Evolutionary conservation across 2,113 vertebrate species (phyloP).

Genomic region (Nesogale talazaci): DNA sequence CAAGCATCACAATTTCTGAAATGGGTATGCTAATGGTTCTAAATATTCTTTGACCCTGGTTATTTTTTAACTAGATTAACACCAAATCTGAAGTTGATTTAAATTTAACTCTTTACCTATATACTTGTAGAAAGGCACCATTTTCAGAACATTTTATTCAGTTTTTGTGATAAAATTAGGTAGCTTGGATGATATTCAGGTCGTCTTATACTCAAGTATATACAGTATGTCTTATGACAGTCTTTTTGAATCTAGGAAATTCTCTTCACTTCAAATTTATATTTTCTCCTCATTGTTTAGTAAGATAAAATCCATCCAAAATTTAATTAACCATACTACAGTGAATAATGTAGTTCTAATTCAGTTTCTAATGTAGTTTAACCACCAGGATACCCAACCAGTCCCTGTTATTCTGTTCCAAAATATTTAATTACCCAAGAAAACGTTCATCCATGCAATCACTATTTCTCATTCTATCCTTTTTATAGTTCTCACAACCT

Average conservation of each 20-base stretch:
- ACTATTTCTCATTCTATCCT: not conserved
- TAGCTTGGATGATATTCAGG: too few species aligned
- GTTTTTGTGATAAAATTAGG: too few species aligned
- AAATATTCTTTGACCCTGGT: not conserved
- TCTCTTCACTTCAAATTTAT: not conserved
- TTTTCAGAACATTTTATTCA: too few species aligned
- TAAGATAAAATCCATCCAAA: not conserved
- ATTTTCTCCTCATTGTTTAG: not conserved
- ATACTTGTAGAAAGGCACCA: too few species aligned
- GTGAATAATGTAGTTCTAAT: too few species aligned
- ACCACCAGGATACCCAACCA: not conserved
- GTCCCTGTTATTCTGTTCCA: not conserved
- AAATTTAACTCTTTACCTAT: not conserved
- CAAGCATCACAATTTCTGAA: not conserved
- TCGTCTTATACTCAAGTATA: too few species aligned
- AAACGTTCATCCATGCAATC: not conserved
- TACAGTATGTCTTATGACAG: too few species aligned
- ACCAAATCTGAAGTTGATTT: not conserved
- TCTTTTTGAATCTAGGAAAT: not conserved
- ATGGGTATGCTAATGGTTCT: not conserved
- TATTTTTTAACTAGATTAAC: not conserved
- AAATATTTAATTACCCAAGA: not conserved
- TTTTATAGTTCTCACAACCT: not conserved
- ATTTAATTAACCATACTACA: not conserved
- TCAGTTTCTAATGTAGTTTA: not conserved